These are phyloP conservation scores for Chloroclystis v-ata DNA, from an alignment of 2,888 invertebrate genomes.

Conservation along the genomic window DNA sequence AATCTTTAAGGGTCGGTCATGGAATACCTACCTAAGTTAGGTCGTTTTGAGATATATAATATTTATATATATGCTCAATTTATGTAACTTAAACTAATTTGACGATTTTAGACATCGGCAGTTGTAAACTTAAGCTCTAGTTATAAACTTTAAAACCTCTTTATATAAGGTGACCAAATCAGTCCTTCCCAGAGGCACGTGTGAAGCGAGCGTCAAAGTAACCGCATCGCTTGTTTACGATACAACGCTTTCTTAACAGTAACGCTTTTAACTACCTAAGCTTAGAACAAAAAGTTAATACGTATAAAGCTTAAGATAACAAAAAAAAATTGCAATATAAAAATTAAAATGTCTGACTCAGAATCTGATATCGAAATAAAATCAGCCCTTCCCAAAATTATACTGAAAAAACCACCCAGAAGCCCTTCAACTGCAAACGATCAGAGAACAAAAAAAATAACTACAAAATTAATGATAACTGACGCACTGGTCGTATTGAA, in stretches of 20 bases:
- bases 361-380: slow-evolving; percentile 14
- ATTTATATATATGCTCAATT: no score
- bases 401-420: slow-evolving; percentile 28
- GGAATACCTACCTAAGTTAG: no score
- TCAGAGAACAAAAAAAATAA: slow-evolving; percentile 44
- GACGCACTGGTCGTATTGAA: slow-evolving; percentile 51
- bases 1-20: no score
- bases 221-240: not conserved
- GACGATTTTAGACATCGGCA: no score
- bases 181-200: no score
- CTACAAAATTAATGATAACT: slow-evolving; percentile 55
- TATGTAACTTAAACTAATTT: no score
- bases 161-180: no score
- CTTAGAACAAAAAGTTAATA: not conserved
- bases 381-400: slow-evolving; percentile 5
- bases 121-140: no score
- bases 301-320: not conserved
- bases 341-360: slow-evolving; percentile 14
- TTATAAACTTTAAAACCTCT: no score
- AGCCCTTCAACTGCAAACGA: slow-evolving; percentile 34
- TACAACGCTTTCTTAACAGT: slow-evolving; percentile 1
- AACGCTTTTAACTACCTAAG: not conserved
- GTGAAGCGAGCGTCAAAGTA: not conserved
- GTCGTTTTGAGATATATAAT: no score
- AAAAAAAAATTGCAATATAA: not conserved